Evolutionary conservation across 2,113 vertebrate species (phyloP).

Genomic region (Laticauda colubrina): DNA sequence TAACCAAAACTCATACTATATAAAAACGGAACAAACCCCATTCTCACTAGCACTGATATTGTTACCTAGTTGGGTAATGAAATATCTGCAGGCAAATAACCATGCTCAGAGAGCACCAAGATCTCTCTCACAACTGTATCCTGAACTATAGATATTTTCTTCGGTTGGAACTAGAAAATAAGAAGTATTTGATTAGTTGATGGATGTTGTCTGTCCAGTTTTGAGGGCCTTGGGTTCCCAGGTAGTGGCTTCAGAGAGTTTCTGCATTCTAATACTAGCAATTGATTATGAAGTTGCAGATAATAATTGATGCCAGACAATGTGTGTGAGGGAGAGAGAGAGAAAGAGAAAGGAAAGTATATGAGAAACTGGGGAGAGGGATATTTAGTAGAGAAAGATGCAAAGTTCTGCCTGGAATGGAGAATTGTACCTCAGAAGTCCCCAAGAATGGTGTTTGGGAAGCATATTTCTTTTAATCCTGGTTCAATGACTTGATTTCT

Average conservation of each 20-base stretch:
- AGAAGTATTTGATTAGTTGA: not conserved
- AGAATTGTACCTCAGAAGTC: not conserved
- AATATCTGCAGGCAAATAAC: not conserved
- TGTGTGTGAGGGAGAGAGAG: not conserved
- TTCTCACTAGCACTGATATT: not conserved
- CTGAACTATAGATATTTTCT: not conserved
- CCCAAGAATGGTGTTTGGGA: not conserved
- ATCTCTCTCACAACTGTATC: not conserved
- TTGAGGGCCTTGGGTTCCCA: not conserved
- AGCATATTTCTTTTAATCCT: not conserved
- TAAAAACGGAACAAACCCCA: not conserved
- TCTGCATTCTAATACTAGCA: not conserved
- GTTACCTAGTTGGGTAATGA: not conserved
- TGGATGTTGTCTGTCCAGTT: not conserved
- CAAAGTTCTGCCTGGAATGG: not conserved
- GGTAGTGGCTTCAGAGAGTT: not conserved
- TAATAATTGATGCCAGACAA: not conserved
- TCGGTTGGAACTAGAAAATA: not conserved
- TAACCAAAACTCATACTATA: not conserved
- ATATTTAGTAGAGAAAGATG: not conserved
- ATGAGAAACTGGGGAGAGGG: no score
- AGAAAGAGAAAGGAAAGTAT: not conserved
- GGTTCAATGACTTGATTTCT: not conserved
- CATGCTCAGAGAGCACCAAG: not conserved
- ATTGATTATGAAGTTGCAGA: not conserved